phyloP scores from a whole-genome alignment of 2,113 vertebrate genomes.

The Chaetorhynchus papuensis region DNA sequence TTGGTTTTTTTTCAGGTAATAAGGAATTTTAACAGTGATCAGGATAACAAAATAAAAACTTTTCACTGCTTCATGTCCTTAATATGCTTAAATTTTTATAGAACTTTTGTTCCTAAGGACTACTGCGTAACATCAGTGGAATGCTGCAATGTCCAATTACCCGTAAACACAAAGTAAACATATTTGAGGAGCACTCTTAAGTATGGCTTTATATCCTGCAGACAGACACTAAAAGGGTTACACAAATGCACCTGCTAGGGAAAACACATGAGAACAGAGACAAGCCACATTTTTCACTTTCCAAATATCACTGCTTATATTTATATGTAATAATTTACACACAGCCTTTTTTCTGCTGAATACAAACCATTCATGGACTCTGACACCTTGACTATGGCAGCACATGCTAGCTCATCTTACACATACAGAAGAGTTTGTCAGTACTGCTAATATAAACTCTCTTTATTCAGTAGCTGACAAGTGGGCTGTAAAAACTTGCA shows the following conservation, averaged over 20 bases:
- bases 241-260: not conserved
- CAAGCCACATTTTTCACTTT: slow-evolving; percentile 33
- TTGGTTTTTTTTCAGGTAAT: not conserved
- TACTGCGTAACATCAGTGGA: not conserved
- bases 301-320: not conserved
- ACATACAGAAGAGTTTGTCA: slow-evolving; percentile 21
- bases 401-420: slow-evolving; percentile 48
- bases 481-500: slow-evolving; percentile 39
- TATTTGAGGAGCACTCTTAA: not conserved
- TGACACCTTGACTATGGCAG: slow-evolving; percentile 45
- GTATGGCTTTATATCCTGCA: not conserved
- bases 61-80: not conserved
- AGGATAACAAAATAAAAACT: not conserved
- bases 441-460: slow-evolving; percentile 4
- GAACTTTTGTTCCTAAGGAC: not conserved
- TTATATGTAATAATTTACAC: slow-evolving; percentile 11
- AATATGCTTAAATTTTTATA: not conserved
- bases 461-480: slow-evolving; percentile 43
- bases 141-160: not conserved
- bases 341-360: slow-evolving; percentile 14
- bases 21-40: not conserved
- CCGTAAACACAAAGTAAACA: not conserved
- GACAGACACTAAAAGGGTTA: slow-evolving; percentile 12
- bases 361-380: not conserved
- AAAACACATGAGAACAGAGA: slow-evolving; percentile 9